These are phyloP conservation scores for Salvator merianae DNA, from an alignment of 2,113 vertebrate genomes.

Conservation along the genomic window DNA sequence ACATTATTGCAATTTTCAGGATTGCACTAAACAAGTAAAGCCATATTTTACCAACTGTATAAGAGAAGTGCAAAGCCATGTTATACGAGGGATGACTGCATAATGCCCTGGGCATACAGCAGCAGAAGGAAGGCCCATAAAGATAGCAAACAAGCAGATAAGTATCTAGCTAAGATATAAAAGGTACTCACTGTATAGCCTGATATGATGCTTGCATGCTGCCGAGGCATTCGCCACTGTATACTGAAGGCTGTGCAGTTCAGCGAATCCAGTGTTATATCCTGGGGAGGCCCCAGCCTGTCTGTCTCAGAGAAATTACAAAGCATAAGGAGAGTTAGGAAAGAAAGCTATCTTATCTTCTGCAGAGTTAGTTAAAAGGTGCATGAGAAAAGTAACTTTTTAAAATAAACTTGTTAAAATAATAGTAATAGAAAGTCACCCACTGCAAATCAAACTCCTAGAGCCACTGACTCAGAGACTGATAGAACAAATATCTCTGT, in stretches of 20 bases:
- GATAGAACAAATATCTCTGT: no score
- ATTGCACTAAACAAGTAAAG: no score
- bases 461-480: no score
- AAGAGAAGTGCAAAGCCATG: no score
- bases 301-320: constrained; percentile 74
- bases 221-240: constrained; percentile 89
- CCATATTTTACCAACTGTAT: no score
- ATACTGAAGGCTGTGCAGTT: constrained; percentile 91
- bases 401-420: not conserved
- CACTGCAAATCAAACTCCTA: not conserved
- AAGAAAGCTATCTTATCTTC: not conserved
- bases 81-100: no score
- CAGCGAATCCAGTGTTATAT: constrained; percentile 84
- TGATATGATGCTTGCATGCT: constrained; percentile 78
- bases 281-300: constrained; percentile 86
- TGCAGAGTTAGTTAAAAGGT: not conserved
- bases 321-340: constrained; percentile 25
- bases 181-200: constrained; percentile 85
- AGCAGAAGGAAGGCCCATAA: no score
- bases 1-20: no score
- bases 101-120: rapidly evolving
- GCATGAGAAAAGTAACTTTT: not conserved
- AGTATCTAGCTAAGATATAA: not conserved
- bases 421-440: not conserved
- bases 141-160: no score